Evolutionary conservation across 1,140 invertebrate genomes (phyloP).

Genomic region (Pentalonia nigronervosa): DNA sequence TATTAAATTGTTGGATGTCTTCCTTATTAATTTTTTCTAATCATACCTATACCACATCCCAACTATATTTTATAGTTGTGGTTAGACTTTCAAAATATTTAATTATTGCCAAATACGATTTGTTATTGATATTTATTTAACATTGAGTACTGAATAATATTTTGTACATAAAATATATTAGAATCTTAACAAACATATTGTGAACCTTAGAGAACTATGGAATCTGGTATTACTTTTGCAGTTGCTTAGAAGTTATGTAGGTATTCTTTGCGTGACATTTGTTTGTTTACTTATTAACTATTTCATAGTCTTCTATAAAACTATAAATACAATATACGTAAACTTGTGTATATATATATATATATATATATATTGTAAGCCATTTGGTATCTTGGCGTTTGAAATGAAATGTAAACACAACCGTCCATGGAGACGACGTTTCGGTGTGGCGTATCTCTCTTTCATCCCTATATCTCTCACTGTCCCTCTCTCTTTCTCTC

Average conservation of each 20-base stretch:
- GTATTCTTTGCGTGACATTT: neutral
- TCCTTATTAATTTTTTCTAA: neutral
- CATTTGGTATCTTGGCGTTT: neutral
- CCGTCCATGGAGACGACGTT: neutral
- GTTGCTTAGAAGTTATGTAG: neutral
- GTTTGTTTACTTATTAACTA: neutral
- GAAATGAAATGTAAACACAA: slow-evolving; percentile 48
- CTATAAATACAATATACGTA: neutral
- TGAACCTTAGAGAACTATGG: neutral
- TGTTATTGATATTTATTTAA: no score
- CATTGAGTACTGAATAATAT: neutral
- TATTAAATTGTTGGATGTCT: neutral
- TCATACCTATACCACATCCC: neutral
- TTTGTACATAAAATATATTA: neutral
- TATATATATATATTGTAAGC: neutral
- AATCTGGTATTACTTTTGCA: neutral
- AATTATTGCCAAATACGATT: neutral
- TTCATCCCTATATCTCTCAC: neutral
- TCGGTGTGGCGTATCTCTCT: neutral
- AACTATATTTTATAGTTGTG: neutral
- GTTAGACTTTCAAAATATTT: neutral
- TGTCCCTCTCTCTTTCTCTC: no score
- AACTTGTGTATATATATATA: neutral
- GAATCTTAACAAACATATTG: neutral
- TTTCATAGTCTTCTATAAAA: neutral